Conservation (phyloP, 2,797 vertebrate genomes). For the Anas georgica region DNA sequence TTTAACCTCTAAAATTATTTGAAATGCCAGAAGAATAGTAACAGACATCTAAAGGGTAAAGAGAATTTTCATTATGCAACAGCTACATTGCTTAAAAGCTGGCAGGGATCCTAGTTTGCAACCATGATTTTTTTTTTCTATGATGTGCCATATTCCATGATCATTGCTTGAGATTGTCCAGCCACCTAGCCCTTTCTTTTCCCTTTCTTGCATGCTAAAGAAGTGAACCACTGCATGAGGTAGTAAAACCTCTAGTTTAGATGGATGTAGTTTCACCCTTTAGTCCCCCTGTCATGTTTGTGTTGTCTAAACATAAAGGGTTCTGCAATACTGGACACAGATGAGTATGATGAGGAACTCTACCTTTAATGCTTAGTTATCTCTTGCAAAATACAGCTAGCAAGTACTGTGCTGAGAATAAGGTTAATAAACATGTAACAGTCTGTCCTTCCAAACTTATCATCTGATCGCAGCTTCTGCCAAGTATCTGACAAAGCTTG, state of each 20-base stretch:
- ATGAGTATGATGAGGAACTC: neutral
- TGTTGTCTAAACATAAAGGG: neutral
- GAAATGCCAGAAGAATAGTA: neutral
- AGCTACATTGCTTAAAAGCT: neutral
- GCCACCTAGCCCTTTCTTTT: neutral
- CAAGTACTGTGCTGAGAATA: conserved; percentile 20
- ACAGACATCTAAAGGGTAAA: neutral
- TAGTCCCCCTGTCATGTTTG: neutral
- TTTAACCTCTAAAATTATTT: neutral
- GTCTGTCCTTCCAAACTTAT: conserved; percentile 35
- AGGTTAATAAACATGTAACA: conserved; percentile 26
- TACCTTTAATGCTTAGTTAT: neutral
- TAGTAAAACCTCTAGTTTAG: neutral
- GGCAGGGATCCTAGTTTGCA: neutral
- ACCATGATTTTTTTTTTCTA: neutral
- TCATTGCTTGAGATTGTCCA: neutral
- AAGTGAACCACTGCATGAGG: neutral
- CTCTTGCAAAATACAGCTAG: neutral
- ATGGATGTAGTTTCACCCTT: neutral
- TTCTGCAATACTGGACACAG: neutral
- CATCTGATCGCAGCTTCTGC: conserved; percentile 28
- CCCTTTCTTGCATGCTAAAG: neutral
- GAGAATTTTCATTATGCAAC: neutral
- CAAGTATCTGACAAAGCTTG: conserved; percentile 38
- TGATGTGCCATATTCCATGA: neutral